Evolutionary conservation across 1,140 invertebrate species (phyloP).

Genomic region (Pectinophora gossypiella): DNA sequence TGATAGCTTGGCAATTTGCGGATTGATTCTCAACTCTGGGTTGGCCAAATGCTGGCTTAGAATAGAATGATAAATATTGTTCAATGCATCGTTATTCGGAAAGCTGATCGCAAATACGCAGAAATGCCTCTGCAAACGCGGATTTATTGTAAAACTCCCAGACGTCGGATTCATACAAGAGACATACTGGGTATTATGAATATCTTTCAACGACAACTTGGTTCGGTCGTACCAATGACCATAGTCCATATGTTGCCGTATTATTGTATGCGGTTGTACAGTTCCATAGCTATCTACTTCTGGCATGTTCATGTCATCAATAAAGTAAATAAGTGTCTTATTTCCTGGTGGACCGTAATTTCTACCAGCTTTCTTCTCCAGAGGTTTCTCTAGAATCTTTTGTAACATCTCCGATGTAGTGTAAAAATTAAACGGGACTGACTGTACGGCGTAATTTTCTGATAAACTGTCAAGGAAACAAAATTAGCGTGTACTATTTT

Average conservation of each 20-base stretch:
- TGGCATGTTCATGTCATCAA: constrained; percentile 99
- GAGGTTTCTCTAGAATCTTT: constrained; percentile 94
- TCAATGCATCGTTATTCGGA: constrained; percentile 90
- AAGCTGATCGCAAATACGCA: constrained; percentile 96
- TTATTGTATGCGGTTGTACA: constrained; percentile 96
- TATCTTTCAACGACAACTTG: constrained; percentile 94
- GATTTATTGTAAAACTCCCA: constrained; percentile 97
- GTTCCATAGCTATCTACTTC: constrained; percentile 96
- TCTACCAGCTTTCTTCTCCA: constrained; percentile 97
- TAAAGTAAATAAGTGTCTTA: constrained; percentile 96
- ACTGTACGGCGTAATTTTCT: constrained; percentile 92
- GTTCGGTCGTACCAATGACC: constrained; percentile 96
- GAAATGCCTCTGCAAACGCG: constrained; percentile 94
- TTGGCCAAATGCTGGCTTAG: constrained; percentile 91
- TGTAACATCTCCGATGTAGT: constrained; percentile 98
- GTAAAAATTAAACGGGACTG: constrained; percentile 98
- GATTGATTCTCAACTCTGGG: constrained; percentile 85
- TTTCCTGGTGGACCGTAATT: constrained; percentile 97
- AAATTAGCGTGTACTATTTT: not conserved
- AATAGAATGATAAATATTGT: constrained; percentile 92
- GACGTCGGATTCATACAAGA: constrained; percentile 98
- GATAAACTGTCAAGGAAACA: constrained; percentile 75
- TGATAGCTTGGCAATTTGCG: constrained; percentile 77
- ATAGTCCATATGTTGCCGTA: constrained; percentile 96
- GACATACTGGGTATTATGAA: constrained; percentile 97